phyloP scores from a whole-genome alignment of 2,113 vertebrate species.

The Perca flavescens region DNA sequence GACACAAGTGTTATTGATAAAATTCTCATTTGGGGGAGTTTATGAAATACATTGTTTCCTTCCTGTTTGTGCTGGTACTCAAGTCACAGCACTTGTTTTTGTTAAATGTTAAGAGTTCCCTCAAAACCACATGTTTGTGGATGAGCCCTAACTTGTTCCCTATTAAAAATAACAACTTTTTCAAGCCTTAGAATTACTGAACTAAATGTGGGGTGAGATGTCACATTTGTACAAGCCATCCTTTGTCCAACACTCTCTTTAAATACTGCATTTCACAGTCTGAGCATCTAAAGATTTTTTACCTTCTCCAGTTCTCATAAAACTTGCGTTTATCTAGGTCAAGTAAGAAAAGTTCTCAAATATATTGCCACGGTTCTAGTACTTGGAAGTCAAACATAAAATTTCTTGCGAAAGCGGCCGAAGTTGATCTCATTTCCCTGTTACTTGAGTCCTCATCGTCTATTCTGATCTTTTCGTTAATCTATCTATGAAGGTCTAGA shows the following conservation, averaged over 20 bases:
- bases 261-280: constrained; percentile 46
- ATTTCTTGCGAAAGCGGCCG: constrained; percentile 55
- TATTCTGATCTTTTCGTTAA: constrained; percentile 43
- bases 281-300: constrained; percentile 33
- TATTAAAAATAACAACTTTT: constrained; percentile 66
- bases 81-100: constrained; percentile 74
- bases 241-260: constrained; percentile 19
- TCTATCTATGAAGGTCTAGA: constrained; percentile 51
- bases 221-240: constrained; percentile 41
- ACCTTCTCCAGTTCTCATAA: constrained; percentile 48
- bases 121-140: constrained; percentile 71
- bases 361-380: constrained; percentile 35
- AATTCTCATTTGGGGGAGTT: constrained; percentile 70
- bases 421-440: constrained; percentile 56
- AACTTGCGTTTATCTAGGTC: constrained; percentile 41
- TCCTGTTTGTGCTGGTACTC: constrained; percentile 77
- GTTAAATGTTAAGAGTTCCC: constrained; percentile 59
- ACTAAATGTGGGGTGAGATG: constrained; percentile 61
- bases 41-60: constrained; percentile 80
- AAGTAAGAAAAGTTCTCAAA: constrained; percentile 5
- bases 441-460: constrained; percentile 49
- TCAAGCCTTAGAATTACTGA: constrained; percentile 51
- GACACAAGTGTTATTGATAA: constrained; percentile 80
- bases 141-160: constrained; percentile 59
- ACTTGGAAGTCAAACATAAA: constrained; percentile 47